phyloP scores from a whole-genome alignment of 30 jellyfish, hydroid and myxozoan genomes.

The Mastigias papua region DNA sequence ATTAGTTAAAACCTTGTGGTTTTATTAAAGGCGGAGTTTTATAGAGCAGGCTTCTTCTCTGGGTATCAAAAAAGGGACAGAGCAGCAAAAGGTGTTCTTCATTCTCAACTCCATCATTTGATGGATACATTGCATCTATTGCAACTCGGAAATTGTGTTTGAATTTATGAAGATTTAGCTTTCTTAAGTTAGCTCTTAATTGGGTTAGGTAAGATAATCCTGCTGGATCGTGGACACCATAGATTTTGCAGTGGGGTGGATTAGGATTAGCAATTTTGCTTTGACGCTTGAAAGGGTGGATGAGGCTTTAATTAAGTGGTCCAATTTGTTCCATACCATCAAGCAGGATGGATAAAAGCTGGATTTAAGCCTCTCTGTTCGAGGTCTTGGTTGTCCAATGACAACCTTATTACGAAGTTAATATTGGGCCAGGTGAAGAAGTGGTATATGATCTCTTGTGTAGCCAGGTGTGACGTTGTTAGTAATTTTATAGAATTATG shows the following conservation, averaged over 20 bases:
- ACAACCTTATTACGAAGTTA: background rate
- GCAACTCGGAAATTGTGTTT: background rate
- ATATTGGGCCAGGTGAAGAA: background rate
- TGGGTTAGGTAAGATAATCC: background rate
- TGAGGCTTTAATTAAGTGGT: background rate
- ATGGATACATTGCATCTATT: background rate
- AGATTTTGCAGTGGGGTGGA: background rate
- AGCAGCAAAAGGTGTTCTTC: background rate
- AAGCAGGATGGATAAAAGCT: background rate
- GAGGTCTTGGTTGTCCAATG: background rate
- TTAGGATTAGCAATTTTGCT: background rate
- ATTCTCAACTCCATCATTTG: background rate
- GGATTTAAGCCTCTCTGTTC: background rate
- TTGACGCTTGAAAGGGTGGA: background rate
- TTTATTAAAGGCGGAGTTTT: background rate
- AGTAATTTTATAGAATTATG: background rate
- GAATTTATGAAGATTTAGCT: background rate
- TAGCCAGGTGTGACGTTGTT: background rate
- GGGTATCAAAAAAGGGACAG: background rate
- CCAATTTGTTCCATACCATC: background rate
- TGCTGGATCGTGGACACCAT: background rate
- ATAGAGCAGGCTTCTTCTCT: background rate
- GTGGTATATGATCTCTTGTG: background rate
- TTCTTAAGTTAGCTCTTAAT: background rate
- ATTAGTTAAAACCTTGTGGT: background rate